phyloP scores from a whole-genome alignment of 2,888 invertebrate genomes.

The Hyposoter dolosus region DNA sequence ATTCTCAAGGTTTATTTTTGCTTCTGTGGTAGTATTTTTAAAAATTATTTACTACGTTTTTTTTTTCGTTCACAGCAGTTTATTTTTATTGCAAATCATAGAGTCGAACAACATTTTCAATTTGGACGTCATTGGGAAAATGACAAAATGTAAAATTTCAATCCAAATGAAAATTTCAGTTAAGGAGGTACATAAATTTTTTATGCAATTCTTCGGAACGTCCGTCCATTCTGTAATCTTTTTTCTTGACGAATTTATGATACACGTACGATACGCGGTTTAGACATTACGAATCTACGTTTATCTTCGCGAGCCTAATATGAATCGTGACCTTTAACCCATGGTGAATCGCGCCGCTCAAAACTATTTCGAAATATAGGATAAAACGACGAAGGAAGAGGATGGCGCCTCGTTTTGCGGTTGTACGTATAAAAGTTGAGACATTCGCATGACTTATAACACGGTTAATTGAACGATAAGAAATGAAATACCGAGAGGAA shows the following conservation, averaged over 20 bases:
- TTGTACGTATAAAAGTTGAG: neutral
- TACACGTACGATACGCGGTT: neutral
- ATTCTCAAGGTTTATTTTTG: neutral
- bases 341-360: neutral
- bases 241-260: neutral
- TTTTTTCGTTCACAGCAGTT: neutral
- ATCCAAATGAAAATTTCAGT: neutral
- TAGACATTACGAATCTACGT: constrained; percentile 11
- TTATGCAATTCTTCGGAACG: neutral
- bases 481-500: neutral
- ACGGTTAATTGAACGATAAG: constrained; percentile 15
- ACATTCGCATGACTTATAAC: neutral
- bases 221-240: neutral
- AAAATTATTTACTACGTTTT: neutral
- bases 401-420: constrained; percentile 1
- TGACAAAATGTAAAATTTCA: neutral
- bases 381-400: neutral
- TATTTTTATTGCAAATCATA: neutral
- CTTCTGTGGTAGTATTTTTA: neutral
- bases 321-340: constrained; percentile 5
- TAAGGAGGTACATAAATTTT: neutral
- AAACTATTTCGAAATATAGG: constrained; percentile 2
- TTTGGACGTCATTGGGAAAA: neutral
- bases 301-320: constrained; percentile 10
- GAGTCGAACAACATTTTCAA: neutral